A percentile compares a stretch with the other conserved stretches of the same genome.
These are phyloP conservation scores for Arenicola marina DNA, from an alignment of 2,888 invertebrate species.

Conservation along the genomic window DNA sequence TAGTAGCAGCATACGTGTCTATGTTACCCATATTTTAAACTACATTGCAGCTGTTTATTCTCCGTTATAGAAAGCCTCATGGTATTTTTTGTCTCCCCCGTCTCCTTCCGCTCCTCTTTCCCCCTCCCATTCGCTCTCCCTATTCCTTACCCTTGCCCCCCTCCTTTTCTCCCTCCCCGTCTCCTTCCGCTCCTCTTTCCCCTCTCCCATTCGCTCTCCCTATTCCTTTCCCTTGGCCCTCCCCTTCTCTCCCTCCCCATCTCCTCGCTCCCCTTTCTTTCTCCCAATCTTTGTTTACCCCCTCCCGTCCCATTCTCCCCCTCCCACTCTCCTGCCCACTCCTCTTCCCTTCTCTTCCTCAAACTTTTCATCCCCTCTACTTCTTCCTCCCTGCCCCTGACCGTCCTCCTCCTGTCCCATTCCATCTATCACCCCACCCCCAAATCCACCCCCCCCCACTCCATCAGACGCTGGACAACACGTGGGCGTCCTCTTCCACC, in stretches of 20 bases:
- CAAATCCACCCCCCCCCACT: no score
- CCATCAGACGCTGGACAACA: constrained; percentile 4
- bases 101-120: background rate
- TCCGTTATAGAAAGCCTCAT: no score
- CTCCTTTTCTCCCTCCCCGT: background rate
- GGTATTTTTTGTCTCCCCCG: no score
- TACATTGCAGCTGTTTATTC: no score
- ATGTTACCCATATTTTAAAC: no score
- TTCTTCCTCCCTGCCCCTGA: background rate
- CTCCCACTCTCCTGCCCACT: no score
- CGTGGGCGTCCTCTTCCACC: background rate
- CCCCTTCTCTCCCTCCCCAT: no score
- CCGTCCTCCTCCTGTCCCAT: background rate
- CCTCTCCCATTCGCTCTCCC: background rate
- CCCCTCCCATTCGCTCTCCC: no score
- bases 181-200: background rate
- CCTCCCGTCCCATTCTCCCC: no score
- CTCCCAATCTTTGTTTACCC: background rate
- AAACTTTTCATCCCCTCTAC: background rate
- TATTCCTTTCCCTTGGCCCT: background rate
- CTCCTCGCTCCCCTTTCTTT: background rate
- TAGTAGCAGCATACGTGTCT: no score
- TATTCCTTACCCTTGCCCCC: background rate
- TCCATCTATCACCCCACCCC: no score
- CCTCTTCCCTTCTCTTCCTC: background rate